Evolutionary conservation across 1,140 invertebrate genomes (phyloP).

Genomic region (Cydia amplana): DNA sequence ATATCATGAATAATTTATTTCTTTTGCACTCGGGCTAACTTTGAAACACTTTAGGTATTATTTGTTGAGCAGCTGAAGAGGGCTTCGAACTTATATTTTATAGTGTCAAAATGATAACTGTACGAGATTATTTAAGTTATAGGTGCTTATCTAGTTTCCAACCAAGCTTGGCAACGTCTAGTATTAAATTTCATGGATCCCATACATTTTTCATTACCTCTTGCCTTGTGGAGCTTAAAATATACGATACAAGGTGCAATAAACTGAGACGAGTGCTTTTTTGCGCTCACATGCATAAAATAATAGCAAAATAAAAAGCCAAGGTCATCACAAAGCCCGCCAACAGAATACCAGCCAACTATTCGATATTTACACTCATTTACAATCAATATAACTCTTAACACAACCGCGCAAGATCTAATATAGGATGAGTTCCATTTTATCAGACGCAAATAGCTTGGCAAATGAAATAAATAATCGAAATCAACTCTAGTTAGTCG

Average conservation of each 20-base stretch:
- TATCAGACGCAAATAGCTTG: slow-evolving; percentile 12
- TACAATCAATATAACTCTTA: slow-evolving; percentile 8
- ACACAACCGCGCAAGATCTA: background rate
- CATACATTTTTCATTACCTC: background rate
- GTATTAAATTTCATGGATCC: background rate
- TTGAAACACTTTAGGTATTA: too few relatives aligned
- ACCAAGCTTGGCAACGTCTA: too few relatives aligned
- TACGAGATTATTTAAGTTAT: too few relatives aligned
- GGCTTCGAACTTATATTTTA: too few relatives aligned
- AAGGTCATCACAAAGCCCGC: slow-evolving; percentile 13
- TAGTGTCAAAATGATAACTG: too few relatives aligned
- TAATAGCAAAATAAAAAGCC: slow-evolving; percentile 15
- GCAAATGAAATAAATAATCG: slow-evolving; percentile 31
- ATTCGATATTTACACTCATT: slow-evolving; percentile 1
- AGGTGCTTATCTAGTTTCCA: too few relatives aligned
- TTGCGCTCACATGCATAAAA: slow-evolving; percentile 23
- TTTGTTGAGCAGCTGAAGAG: too few relatives aligned
- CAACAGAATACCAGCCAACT: slow-evolving; percentile 12
- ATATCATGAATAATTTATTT: too few relatives aligned
- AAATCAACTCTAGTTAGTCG: slow-evolving; percentile 12
- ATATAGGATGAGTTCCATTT: background rate
- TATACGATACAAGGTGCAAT: slow-evolving; percentile 3
- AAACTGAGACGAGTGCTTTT: slow-evolving; percentile 6
- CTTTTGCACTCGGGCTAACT: too few relatives aligned
- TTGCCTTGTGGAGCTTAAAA: background rate